Conservation (phyloP, 2,113 vertebrate genomes). For the Petrocephalus microphthalmus region DNA sequence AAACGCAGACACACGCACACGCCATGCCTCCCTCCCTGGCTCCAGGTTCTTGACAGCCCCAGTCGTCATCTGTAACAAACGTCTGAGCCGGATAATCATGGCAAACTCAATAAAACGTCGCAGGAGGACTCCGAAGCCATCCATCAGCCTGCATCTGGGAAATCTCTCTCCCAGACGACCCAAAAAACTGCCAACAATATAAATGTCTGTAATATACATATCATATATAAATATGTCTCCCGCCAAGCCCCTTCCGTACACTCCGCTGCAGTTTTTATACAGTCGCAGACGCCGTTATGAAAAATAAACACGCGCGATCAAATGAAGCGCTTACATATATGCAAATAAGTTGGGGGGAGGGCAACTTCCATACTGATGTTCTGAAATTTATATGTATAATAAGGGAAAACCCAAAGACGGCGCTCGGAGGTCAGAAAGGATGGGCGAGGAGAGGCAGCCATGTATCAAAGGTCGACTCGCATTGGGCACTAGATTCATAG, state of each 20-base stretch:
- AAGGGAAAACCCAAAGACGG: conserved; percentile 12
- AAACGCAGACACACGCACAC: conserved; percentile 20
- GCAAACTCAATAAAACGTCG: conserved; percentile 99
- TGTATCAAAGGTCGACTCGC: background rate
- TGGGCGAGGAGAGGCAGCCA: background rate
- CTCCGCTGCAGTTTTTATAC: conserved; percentile 16
- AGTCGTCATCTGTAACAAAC: conserved; percentile 84
- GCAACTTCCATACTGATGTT: conserved; percentile 45
- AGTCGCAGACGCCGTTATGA: conserved; percentile 21
- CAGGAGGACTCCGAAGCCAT: conserved; percentile 75
- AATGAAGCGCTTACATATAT: conserved; percentile 62
- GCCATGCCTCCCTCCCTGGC: conserved; percentile 37
- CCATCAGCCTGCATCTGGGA: conserved; percentile 94
- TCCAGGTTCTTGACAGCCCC: conserved; percentile 68
- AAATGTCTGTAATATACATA: conserved; percentile 98
- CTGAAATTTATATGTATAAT: conserved; percentile 55
- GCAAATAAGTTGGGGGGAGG: conserved; percentile 57
- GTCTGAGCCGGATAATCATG: conserved; percentile 95
- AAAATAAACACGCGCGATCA: conserved; percentile 49
- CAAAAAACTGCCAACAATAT: conserved; percentile 90
- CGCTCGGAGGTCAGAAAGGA: background rate
- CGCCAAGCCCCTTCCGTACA: background rate
- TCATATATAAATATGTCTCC: conserved; percentile 75
- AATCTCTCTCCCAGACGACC: conserved; percentile 76
- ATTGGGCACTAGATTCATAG: background rate